These are phyloP conservation scores for Rotaria magnacalcarata DNA, from an alignment of 2,888 invertebrate genomes.

Conservation along the genomic window DNA sequence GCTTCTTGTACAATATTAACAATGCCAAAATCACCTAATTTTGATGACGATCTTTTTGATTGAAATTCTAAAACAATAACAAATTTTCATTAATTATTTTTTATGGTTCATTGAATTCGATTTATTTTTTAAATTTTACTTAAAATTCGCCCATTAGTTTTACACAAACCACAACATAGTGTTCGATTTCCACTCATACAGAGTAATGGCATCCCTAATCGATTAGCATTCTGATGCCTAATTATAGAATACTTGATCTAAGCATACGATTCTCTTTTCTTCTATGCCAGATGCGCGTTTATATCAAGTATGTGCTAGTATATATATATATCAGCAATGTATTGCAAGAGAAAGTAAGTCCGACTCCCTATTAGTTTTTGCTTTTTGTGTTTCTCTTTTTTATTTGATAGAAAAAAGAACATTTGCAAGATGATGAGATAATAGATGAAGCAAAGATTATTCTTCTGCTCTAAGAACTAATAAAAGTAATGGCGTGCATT, in stretches of 20 bases:
- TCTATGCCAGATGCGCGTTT: not conserved
- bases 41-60: not conserved
- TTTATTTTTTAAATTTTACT: not conserved
- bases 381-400: not conserved
- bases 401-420: not conserved
- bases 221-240: constrained; percentile 2
- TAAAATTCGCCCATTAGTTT: not conserved
- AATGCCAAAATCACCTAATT: not conserved
- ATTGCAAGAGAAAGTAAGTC: not conserved
- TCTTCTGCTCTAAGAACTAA: not conserved
- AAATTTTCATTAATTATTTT: not conserved
- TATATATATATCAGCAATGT: constrained; percentile 9
- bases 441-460: not conserved
- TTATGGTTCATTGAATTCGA: not conserved
- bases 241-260: not conserved
- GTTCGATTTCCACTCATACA: constrained; percentile 1
- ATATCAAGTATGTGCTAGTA: not conserved
- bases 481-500: not conserved
- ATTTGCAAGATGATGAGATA: not conserved
- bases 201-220: constrained; percentile 14
- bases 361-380: not conserved
- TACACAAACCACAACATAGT: not conserved
- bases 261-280: not conserved
- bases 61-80: no score
- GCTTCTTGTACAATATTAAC: constrained; percentile 7